A percentile compares a stretch with the other conserved stretches of the same genome.
These are phyloP conservation scores for Priocnemis perturbator DNA, from an alignment of 2,888 invertebrate species.

Conservation along the genomic window DNA sequence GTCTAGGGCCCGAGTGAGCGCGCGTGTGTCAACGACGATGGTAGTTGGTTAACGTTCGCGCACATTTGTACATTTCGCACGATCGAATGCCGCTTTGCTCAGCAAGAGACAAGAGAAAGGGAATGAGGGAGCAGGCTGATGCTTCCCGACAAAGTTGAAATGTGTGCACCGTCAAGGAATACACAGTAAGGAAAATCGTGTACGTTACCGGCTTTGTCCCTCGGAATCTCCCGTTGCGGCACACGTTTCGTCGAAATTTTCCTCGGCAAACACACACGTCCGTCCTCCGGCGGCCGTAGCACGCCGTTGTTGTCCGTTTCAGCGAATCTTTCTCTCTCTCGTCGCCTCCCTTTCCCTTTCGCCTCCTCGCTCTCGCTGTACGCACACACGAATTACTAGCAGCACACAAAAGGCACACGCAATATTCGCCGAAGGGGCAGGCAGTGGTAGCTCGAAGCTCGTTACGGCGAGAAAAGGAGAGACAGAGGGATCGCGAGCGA, in stretches of 20 bases:
- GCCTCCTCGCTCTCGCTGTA: slow-evolving; percentile 16
- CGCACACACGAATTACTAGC: slow-evolving; percentile 21
- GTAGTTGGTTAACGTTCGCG: too few relatives aligned
- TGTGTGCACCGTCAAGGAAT: too few relatives aligned
- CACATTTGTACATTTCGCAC: too few relatives aligned
- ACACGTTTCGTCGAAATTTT: not conserved
- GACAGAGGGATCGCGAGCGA: too few relatives aligned
- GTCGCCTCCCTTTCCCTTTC: slow-evolving; percentile 6
- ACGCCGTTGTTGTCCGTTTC: not conserved
- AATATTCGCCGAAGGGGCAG: slow-evolving; percentile 23
- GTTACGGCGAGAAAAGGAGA: slow-evolving; percentile 13
- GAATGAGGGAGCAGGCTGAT: too few relatives aligned
- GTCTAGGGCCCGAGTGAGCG: too few relatives aligned
- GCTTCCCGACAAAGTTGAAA: too few relatives aligned
- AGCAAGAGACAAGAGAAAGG: too few relatives aligned
- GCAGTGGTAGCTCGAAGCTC: slow-evolving; percentile 11
- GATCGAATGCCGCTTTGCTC: too few relatives aligned
- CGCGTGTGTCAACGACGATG: too few relatives aligned
- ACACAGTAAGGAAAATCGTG: not conserved
- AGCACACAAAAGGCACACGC: slow-evolving; percentile 20
- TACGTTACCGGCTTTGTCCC: slow-evolving; percentile 7
- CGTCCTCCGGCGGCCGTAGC: too few relatives aligned
- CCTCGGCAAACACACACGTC: not conserved
- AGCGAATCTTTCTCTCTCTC: slow-evolving; percentile 3
- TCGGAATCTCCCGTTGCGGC: not conserved